A percentile compares a stretch with the other conserved stretches of the same genome.
These are phyloP conservation scores for Bhutanitis thaidina DNA, from an alignment of 2,888 invertebrate genomes.

Conservation along the genomic window DNA sequence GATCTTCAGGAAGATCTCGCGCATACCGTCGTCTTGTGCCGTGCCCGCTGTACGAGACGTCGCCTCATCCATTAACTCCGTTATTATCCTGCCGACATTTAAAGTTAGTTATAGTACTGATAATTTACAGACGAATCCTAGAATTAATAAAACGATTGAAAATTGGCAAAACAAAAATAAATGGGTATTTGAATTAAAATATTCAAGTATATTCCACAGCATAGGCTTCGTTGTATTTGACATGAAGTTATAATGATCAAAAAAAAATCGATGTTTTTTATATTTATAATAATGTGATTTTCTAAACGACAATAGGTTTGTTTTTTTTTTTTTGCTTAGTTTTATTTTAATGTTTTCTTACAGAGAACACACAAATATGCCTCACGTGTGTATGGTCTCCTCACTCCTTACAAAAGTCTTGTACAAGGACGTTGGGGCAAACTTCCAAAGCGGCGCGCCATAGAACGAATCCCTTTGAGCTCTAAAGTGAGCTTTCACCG, in stretches of 20 bases:
- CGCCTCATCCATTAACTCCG: constrained; percentile 87
- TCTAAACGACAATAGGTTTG: no score
- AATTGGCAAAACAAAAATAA: no score
- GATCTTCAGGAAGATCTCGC: constrained; percentile 87
- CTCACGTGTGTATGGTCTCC: constrained; percentile 89
- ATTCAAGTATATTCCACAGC: no score
- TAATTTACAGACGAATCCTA: no score
- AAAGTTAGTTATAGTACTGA: not conserved
- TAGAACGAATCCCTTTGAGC: constrained; percentile 90
- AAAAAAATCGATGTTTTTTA: no score
- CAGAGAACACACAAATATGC: constrained; percentile 3
- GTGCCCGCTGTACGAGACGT: constrained; percentile 78
- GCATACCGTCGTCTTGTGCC: constrained; percentile 79
- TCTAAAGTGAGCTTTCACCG: constrained; percentile 87
- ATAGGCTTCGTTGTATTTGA: no score
- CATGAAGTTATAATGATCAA: no score
- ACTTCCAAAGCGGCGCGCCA: constrained; percentile 90
- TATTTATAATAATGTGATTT: no score
- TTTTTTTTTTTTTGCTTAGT: no score
- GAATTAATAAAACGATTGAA: no score
- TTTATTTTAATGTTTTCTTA: no score
- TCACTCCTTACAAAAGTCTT: constrained; percentile 85
- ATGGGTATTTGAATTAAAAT: no score
- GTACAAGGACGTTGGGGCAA: constrained; percentile 86
- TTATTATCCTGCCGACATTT: constrained; percentile 82